Conservation (phyloP, 2,888 invertebrate species). For the Hypena proboscidalis region DNA sequence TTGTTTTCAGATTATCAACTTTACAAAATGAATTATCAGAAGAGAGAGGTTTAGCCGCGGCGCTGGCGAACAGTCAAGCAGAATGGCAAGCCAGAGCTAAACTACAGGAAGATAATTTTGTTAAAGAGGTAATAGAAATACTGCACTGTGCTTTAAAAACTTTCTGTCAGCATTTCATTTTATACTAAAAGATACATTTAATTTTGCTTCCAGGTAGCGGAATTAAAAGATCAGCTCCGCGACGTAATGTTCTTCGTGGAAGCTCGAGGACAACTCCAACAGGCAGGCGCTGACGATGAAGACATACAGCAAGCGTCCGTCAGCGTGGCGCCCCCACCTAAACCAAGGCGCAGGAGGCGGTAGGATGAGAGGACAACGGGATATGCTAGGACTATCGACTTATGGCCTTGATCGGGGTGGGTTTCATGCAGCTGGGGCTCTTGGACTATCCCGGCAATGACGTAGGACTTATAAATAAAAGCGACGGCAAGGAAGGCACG, state of each 20-base stretch:
- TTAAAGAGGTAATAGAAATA: slow-evolving; percentile 58
- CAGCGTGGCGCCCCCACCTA: slow-evolving; percentile 54
- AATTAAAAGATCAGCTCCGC: slow-evolving; percentile 95
- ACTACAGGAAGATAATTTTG: slow-evolving; percentile 51
- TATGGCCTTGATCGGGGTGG: too few relatives aligned
- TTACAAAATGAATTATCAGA: slow-evolving; percentile 90
- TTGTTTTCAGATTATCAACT: slow-evolving; percentile 87
- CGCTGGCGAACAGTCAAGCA: slow-evolving; percentile 66
- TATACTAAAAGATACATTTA: not conserved
- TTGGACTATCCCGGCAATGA: too few relatives aligned
- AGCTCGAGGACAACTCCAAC: slow-evolving; percentile 85
- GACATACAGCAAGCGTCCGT: too few relatives aligned
- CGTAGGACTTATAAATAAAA: too few relatives aligned
- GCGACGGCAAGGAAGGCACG: too few relatives aligned
- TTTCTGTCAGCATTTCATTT: too few relatives aligned
- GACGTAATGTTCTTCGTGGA: slow-evolving; percentile 99
- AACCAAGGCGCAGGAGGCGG: slow-evolving; percentile 44
- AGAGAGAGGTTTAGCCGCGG: slow-evolving; percentile 92
- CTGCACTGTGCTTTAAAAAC: too few relatives aligned
- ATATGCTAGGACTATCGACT: too few relatives aligned
- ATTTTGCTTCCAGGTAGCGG: slow-evolving; percentile 86
- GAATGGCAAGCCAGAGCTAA: slow-evolving; percentile 71
- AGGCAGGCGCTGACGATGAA: slow-evolving; percentile 37
- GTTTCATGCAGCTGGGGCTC: too few relatives aligned
- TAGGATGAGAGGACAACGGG: slow-evolving; percentile 15